Evolutionary conservation across 2,113 vertebrate species (phyloP).

Genomic region (Heterotilapia buettikoferi): DNA sequence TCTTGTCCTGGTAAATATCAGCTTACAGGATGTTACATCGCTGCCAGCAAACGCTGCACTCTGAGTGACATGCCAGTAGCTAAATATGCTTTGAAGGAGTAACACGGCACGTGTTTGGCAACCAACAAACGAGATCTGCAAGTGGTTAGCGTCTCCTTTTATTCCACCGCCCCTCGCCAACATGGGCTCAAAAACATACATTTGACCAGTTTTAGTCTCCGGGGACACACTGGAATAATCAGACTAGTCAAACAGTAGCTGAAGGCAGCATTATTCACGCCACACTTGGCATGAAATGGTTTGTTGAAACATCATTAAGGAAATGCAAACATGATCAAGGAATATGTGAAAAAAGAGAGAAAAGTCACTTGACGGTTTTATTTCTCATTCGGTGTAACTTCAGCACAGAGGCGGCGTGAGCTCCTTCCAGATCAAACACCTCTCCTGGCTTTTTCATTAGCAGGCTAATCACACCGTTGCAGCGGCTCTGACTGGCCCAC

Average conservation of each 20-base stretch:
- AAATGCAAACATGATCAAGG: not conserved
- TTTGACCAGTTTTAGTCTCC: not conserved
- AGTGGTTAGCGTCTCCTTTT: slow-evolving; percentile 36
- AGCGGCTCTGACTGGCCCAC: slow-evolving; percentile 1
- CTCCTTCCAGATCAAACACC: slow-evolving; percentile 14
- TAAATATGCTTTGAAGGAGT: slow-evolving; percentile 34
- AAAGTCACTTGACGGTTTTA: not conserved
- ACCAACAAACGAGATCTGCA: slow-evolving; percentile 16
- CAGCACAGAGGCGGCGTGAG: not conserved
- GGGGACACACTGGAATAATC: not conserved
- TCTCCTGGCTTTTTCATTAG: slow-evolving; percentile 43
- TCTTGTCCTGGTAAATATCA: slow-evolving; percentile 10
- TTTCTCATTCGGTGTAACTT: not conserved
- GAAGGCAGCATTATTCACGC: not conserved
- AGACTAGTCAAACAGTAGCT: slow-evolving; percentile 9
- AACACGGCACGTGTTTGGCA: slow-evolving; percentile 25
- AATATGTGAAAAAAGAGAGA: not conserved
- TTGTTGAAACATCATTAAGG: not conserved
- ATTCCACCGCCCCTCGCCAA: not conserved
- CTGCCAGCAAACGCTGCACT: slow-evolving; percentile 22
- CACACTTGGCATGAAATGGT: not conserved
- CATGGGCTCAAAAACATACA: not conserved
- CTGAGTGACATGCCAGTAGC: slow-evolving; percentile 15
- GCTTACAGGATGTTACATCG: slow-evolving; percentile 12
- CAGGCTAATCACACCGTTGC: slow-evolving; percentile 33